phyloP scores from a whole-genome alignment of 2,888 invertebrate genomes.

The Macrophya annulata region DNA sequence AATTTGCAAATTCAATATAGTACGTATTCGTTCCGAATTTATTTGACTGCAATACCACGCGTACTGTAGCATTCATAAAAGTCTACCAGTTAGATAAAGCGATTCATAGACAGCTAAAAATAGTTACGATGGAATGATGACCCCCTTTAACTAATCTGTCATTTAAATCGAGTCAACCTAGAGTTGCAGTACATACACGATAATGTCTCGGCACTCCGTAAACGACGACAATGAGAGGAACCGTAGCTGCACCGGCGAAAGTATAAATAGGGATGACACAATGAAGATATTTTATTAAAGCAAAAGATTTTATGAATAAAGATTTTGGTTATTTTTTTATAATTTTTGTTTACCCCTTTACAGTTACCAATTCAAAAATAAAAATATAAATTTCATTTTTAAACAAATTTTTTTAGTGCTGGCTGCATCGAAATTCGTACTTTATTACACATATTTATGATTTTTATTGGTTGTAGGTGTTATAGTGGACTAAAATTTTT shows the following conservation, averaged over 20 bases:
- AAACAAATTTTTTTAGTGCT: neutral
- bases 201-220: neutral
- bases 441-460: neutral
- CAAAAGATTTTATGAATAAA: neutral
- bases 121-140: constrained; percentile 40
- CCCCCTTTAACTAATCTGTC: constrained; percentile 44
- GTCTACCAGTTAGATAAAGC: neutral
- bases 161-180: constrained; percentile 38
- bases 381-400: neutral
- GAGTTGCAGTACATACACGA: constrained; percentile 1
- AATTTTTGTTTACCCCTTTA: too few relatives aligned
- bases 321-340: neutral
- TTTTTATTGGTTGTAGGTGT: neutral
- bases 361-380: too few relatives aligned
- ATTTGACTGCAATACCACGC: constrained; percentile 6
- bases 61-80: neutral
- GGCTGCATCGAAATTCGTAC: neutral
- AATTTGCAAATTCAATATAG: neutral
- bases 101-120: constrained; percentile 41
- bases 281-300: neutral
- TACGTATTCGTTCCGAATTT: neutral
- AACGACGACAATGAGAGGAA: neutral
- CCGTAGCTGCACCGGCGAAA: neutral
- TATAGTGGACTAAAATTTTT: neutral
- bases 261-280: neutral